phyloP scores from a whole-genome alignment of 2,797 vertebrate genomes.

The Apodemus agrarius region DNA sequence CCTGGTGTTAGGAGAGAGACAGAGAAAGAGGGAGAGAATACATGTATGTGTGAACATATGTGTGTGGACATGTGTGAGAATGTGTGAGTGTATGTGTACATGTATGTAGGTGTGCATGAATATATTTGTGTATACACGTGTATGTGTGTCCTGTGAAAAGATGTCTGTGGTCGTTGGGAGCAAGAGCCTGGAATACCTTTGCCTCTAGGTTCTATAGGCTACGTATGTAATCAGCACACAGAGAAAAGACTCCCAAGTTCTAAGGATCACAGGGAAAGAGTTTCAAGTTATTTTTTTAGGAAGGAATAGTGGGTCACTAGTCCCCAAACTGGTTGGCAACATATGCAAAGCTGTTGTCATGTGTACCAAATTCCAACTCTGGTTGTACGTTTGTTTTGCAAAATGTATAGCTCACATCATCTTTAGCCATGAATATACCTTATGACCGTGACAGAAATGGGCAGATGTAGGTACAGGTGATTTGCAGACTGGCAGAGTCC shows the following conservation, averaged over 20 bases:
- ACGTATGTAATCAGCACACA: slow-evolving; percentile 17
- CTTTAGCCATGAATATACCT: not conserved
- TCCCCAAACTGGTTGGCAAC: not conserved
- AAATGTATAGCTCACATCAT: not conserved
- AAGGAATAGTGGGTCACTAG: not conserved
- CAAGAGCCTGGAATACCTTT: slow-evolving; percentile 26
- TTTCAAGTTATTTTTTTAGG: not conserved
- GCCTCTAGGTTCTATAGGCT: slow-evolving; percentile 16
- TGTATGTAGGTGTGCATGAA: not conserved
- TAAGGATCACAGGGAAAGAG: not conserved
- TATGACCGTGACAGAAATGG: slow-evolving; percentile 29
- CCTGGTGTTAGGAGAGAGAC: not conserved
- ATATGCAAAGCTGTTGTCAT: not conserved
- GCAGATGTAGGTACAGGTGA: not conserved
- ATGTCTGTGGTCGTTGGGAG: not conserved
- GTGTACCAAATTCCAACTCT: not conserved
- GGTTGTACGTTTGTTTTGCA: not conserved
- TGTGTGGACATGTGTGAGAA: not conserved
- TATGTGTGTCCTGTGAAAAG: not conserved
- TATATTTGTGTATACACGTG: not conserved
- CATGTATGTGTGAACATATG: not conserved
- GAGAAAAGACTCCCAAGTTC: not conserved
- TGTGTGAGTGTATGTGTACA: not conserved
- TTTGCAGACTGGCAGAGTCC: slow-evolving; percentile 39
- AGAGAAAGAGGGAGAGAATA: not conserved